Conservation (phyloP, 2,797 vertebrate genomes). For the Aphelocoma californica region DNA sequence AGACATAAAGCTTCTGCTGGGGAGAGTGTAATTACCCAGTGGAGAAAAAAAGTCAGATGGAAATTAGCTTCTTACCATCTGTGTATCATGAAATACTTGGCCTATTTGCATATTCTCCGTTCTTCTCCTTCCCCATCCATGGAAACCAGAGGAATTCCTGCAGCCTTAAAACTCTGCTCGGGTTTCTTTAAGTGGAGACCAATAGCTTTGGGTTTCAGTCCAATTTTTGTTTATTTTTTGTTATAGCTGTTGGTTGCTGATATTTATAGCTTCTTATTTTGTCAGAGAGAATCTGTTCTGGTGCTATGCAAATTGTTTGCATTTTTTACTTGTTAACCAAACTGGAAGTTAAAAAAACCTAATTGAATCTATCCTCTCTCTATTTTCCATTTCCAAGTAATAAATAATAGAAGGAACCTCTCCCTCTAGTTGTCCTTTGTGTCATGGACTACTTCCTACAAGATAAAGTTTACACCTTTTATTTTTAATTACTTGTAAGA, state of each 20-base stretch:
- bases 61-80: slow-evolving; percentile 31
- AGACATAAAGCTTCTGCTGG: slow-evolving; percentile 13
- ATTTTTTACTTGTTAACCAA: background rate
- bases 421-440: background rate
- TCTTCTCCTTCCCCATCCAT: background rate
- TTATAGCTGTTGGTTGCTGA: background rate
- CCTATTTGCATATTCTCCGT: background rate
- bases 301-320: background rate
- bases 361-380: background rate
- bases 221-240: background rate
- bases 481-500: background rate
- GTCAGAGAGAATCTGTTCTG: background rate
- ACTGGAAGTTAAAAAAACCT: background rate
- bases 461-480: background rate
- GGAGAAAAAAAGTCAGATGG: slow-evolving; percentile 8
- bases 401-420: background rate
- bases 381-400: background rate
- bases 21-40: slow-evolving; percentile 1
- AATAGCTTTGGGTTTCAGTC: background rate
- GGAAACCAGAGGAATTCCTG: background rate
- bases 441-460: background rate
- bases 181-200: background rate
- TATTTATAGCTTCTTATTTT: background rate
- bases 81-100: background rate
- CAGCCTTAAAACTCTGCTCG: background rate